phyloP scores from a whole-genome alignment of 1,140 invertebrate genomes.

The Solenopsis fugax region DNA sequence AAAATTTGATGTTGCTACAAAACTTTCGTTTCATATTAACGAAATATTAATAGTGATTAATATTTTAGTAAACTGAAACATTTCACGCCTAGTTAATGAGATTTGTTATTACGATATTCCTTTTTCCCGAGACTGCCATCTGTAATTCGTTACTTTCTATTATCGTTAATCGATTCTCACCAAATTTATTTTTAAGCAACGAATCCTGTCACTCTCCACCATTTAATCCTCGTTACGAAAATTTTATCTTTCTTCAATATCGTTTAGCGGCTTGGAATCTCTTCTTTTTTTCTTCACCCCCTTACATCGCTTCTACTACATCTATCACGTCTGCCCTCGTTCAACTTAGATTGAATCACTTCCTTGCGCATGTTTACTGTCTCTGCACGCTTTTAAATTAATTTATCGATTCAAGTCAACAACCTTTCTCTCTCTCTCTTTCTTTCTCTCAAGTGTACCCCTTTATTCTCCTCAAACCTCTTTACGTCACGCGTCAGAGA shows the following conservation, averaged over 20 bases:
- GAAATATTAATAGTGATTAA: slow-evolving; percentile 12
- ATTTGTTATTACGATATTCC: slow-evolving; percentile 25
- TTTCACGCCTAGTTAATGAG: not conserved
- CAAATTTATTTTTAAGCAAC: not conserved
- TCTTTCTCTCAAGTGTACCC: not conserved
- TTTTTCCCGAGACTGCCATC: not conserved
- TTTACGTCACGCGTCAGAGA: slow-evolving; percentile 18
- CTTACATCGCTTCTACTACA: not conserved
- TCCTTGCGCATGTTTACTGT: slow-evolving; percentile 35
- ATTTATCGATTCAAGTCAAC: slow-evolving; percentile 51
- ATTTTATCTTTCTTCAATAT: not conserved
- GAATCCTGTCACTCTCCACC: not conserved
- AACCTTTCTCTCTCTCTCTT: not conserved
- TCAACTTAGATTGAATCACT: slow-evolving; percentile 16
- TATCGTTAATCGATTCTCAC: not conserved
- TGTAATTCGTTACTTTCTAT: not conserved
- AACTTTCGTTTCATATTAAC: not conserved
- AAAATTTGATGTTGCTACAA: not conserved
- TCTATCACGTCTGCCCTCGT: not conserved
- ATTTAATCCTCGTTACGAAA: not conserved
- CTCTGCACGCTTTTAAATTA: slow-evolving; percentile 33
- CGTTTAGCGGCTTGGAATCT: not conserved
- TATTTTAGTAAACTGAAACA: not conserved
- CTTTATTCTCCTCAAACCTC: not conserved
- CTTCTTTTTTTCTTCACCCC: not conserved